Conservation (phyloP, 2,797 vertebrate genomes). For the Xenopus petersii region DNA sequence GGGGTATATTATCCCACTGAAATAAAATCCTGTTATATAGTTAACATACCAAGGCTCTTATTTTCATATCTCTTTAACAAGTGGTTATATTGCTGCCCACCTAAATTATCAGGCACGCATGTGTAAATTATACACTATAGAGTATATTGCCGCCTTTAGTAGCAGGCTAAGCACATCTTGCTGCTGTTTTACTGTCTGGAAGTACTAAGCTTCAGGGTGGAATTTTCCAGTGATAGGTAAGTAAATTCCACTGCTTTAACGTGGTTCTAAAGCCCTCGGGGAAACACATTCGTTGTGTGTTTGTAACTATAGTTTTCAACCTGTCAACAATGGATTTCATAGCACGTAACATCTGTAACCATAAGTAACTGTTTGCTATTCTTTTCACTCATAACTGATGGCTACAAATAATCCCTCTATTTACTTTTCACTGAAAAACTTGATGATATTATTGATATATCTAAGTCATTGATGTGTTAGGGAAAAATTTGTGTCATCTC, state of each 20-base stretch:
- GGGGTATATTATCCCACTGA: neutral
- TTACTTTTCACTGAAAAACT: no score
- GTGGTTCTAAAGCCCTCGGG: constrained; percentile 9
- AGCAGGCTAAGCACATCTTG: constrained; percentile 27
- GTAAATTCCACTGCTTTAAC: constrained; percentile 28
- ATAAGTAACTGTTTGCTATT: no score
- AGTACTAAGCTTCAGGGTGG: constrained; percentile 30
- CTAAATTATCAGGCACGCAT: constrained; percentile 21
- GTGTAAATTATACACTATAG: constrained; percentile 29
- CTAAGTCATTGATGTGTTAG: no score
- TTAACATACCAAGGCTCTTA: constrained; percentile 32
- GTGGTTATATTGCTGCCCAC: constrained; percentile 10
- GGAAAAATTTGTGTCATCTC: no score
- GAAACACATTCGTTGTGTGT: neutral
- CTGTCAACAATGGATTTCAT: no score
- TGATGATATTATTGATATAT: no score
- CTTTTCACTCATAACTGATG: no score
- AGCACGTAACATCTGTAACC: no score
- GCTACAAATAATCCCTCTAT: no score
- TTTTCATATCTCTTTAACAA: constrained; percentile 34
- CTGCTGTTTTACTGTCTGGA: constrained; percentile 29
- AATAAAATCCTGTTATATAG: constrained; percentile 25
- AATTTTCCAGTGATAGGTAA: constrained; percentile 19
- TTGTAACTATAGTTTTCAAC: no score
- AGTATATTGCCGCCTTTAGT: constrained; percentile 9